Percentiles rank a stretch among this genome's conserved stretches.
Conservation (phyloP, 2,888 invertebrate species). For the Eristalis intricaria region DNA sequence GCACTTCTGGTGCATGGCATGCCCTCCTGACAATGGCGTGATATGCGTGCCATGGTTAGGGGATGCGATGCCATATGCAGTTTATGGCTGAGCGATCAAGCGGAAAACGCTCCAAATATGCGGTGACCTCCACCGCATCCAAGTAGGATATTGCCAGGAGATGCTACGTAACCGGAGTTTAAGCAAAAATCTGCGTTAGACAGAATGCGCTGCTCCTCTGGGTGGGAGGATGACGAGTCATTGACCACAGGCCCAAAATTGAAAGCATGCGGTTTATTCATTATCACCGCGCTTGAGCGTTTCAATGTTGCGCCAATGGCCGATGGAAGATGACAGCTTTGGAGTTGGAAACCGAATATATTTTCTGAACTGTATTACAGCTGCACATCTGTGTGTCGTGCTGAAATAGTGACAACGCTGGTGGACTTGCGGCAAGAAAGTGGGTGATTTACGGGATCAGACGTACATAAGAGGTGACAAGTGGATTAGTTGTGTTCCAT, state of each 20-base stretch:
- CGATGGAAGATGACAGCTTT: neutral
- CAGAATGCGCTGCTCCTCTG: conserved; percentile 20
- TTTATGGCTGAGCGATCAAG: conserved; percentile 71
- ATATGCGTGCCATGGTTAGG: conserved; percentile 31
- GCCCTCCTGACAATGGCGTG: conserved; percentile 35
- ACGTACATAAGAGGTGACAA: no score
- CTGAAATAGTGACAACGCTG: neutral
- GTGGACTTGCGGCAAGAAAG: neutral
- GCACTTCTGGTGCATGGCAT: conserved; percentile 5
- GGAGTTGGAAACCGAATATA: conserved; percentile 3
- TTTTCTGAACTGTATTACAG: conserved; percentile 10
- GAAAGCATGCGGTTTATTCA: conserved; percentile 70
- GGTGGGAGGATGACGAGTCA: conserved; percentile 28
- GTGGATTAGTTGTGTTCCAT: no score
- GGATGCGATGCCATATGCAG: conserved; percentile 60
- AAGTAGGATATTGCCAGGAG: conserved; percentile 68
- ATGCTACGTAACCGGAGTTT: conserved; percentile 52
- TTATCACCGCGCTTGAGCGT: conserved; percentile 55
- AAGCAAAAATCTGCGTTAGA: conserved; percentile 66
- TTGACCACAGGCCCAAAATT: conserved; percentile 62
- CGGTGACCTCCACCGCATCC: conserved; percentile 59
- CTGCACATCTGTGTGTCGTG: neutral
- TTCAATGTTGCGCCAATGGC: conserved; percentile 18
- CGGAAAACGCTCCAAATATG: conserved; percentile 70
- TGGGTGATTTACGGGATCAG: neutral